These are phyloP conservation scores for Fukomys damarensis DNA, from an alignment of 2,113 vertebrate species.

Conservation along the genomic window DNA sequence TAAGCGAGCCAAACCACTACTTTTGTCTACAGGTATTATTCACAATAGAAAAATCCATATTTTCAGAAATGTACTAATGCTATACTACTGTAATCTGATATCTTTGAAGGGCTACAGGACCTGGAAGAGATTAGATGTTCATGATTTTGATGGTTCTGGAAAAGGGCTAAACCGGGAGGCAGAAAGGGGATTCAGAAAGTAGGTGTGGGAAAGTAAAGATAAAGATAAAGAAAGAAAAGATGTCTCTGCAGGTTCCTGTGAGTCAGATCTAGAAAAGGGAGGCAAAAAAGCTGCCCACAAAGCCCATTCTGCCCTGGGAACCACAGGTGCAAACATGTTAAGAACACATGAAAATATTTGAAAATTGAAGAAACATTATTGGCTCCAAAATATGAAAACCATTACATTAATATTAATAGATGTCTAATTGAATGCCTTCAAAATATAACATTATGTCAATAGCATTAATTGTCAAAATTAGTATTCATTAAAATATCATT, in stretches of 20 bases:
- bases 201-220: neutral
- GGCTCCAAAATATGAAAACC: conserved; percentile 55
- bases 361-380: conserved; percentile 13
- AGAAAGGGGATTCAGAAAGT: neutral
- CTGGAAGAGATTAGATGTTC: neutral
- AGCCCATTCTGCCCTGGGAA: neutral
- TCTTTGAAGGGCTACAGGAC: neutral
- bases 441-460: conserved; percentile 60
- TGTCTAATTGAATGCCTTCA: conserved; percentile 60
- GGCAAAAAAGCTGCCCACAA: neutral
- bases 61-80: neutral
- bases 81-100: neutral
- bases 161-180: neutral
- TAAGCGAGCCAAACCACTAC: neutral
- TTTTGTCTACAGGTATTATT: neutral
- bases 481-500: conserved; percentile 69
- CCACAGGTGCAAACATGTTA: neutral
- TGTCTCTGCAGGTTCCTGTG: neutral
- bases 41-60: neutral
- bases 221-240: neutral
- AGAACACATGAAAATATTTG: neutral
- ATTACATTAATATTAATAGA: conserved; percentile 60
- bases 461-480: conserved; percentile 70
- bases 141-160: neutral
- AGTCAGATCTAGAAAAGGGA: neutral